Evolutionary conservation across 2,888 invertebrate species (phyloP), one percentile per base, ranked within the genome.

Genomic region (Acronicta alni): DNA sequence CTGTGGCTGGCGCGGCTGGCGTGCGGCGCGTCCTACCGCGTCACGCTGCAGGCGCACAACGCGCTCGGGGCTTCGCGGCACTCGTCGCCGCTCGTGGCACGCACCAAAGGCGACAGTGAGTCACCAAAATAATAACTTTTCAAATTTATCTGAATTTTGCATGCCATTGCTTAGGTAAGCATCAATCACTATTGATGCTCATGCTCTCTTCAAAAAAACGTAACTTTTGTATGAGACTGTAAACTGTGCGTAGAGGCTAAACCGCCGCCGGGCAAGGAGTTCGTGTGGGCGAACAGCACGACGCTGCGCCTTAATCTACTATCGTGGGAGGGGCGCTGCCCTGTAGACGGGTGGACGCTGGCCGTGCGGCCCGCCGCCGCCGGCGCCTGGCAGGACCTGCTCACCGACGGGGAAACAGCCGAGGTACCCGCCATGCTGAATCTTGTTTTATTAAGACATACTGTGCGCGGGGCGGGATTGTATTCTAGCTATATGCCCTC

Each of bases 271-370:
- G 96, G 95, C 69, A 95, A 95, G 60, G 96, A 96, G 79, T 95
- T 97, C 57, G 91, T 97, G 61, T 93, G 95, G 79, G 95, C 96
- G 6, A 97, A 97, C 87, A 95, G 96, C 56, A 96, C 97, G 0
- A 95, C 95, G 44, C 95, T 97, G 44, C 95, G 96, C 38, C 88
- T 97, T 42, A 96, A 96, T 87, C 92, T 97, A 66, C 93, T 95
- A 68, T 95, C 96, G 56, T 97, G 97, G 97, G 96, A 95, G 69
- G 96, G 96, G 6, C 96, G 96, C 58, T 97, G 97, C 89, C 95
- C 96, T 3, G 95, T 97, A 76, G 90, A 91, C 16, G 95, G 95
- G 69, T 97, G 96, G 89, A 95, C 95, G 39, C 94, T 96, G 39
- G 95, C 96, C 75, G 85, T 93, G 77, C 90, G 93, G 26, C 80